These are phyloP conservation scores for Poecilus cupreus DNA, from an alignment of 2,888 invertebrate genomes.

Conservation along the genomic window DNA sequence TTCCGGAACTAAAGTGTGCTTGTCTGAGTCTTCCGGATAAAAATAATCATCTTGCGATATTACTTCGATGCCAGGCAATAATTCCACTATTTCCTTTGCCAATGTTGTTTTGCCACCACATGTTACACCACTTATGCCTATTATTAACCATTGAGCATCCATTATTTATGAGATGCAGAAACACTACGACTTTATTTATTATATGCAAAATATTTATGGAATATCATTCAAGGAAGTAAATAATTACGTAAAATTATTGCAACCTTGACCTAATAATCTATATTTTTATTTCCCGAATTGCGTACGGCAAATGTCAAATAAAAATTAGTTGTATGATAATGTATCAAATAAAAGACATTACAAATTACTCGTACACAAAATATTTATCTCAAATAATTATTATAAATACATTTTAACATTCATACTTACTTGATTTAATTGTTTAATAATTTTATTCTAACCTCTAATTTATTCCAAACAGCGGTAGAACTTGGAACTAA, in stretches of 20 bases:
- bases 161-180: constrained; percentile 20
- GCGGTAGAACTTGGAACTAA: no score
- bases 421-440: no score
- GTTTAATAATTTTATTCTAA: no score
- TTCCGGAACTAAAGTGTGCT: constrained; percentile 78
- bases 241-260: constrained; percentile 40
- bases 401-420: no score
- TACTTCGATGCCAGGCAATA: constrained; percentile 72
- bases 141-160: constrained; percentile 67
- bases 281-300: constrained; percentile 20
- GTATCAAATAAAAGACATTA: no score
- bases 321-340: no score
- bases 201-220: background rate
- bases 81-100: constrained; percentile 75
- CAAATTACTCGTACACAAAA: no score
- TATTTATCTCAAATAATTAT: no score
- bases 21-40: constrained; percentile 78
- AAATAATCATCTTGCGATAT: constrained; percentile 88
- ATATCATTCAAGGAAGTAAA: background rate
- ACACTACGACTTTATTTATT: background rate
- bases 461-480: no score
- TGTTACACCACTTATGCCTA: constrained; percentile 87
- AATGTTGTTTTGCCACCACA: constrained; percentile 90
- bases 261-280: constrained; percentile 22
- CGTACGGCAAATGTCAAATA: background rate